These are phyloP conservation scores for Ceratina australensis DNA, from an alignment of 1,140 invertebrate species.

Conservation along the genomic window DNA sequence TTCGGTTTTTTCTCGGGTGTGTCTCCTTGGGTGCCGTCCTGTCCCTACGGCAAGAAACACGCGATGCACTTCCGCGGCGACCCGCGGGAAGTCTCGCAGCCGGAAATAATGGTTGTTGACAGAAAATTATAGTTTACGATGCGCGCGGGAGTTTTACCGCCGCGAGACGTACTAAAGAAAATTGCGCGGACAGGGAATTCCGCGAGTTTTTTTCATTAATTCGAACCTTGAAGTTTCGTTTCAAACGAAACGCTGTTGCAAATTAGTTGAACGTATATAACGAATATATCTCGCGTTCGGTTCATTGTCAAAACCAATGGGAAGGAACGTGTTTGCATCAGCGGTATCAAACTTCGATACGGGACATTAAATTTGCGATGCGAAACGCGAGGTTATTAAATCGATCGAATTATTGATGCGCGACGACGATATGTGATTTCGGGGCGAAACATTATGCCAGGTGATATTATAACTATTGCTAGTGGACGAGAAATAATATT, in stretches of 20 bases:
- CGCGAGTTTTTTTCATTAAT: constrained; percentile 14
- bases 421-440: constrained; percentile 3
- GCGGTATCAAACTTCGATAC: constrained; percentile 1
- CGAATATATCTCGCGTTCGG: too few relatives aligned
- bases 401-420: constrained; percentile 25
- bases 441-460: background rate
- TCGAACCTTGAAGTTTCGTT: background rate
- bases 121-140: constrained; percentile 45
- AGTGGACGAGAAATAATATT: constrained; percentile 34
- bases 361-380: constrained; percentile 10
- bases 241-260: background rate
- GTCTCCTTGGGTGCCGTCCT: background rate
- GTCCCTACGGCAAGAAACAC: constrained; percentile 7
- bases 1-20: background rate
- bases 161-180: constrained; percentile 10
- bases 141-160: background rate
- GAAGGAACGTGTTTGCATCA: too few relatives aligned
- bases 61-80: background rate
- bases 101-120: constrained; percentile 37
- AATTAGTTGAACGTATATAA: constrained; percentile 9
- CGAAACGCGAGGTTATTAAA: background rate
- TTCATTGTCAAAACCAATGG: too few relatives aligned
- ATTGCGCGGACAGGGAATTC: background rate
- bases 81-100: constrained; percentile 21
- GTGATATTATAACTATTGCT: constrained; percentile 14